Evolutionary conservation across 2,797 vertebrate genomes (phyloP), one percentile per base, ranked within the genome.

Genomic region (Uromys caudimaculatus): DNA sequence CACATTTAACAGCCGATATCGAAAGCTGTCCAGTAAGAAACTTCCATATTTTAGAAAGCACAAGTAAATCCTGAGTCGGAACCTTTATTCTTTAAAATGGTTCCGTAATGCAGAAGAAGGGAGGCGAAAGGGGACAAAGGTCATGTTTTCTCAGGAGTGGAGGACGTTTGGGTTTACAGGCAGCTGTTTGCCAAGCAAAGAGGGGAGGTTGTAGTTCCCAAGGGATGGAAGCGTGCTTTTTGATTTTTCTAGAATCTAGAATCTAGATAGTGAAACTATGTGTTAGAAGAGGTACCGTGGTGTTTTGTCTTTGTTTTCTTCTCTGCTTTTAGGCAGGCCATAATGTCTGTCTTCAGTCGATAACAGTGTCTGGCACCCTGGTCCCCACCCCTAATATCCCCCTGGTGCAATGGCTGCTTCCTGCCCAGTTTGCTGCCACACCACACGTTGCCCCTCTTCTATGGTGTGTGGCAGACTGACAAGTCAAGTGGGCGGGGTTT

Each of bases 1-100:
- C 88, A 58, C 87, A 93, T 89, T 78, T 90, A 89, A 94, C 89
- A 93, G n/a, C 60, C 85, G 47, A 64, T 64, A 44, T 88, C 24
- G 54, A 90, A 95, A 93, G 47, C 29, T 71, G 44, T 9, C 47
- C 19, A 35, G 32, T n/a, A 75, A 94, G 81, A 94, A 77, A 35
- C 13, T 8, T 75, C n/a, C 32, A 27, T 44, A 54, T 82, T 93
- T 97, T 95, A 67, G 71, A 93, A 82, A 76, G 38, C 60, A 44
- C 89, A 91, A 32, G 81, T 78, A 3, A 17, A 44, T 21, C 52
- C 92, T 71, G 32, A 60, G 82, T 76, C 85, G 24, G 35, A 52
- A 50, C 52, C 32, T 54, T 97, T 89, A 87, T 79, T 94, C 64
- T 86, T 76, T 73, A 60, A 88, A 82, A 75, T 87, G 84, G 50